Base-by-base conservation (phyloP, 2,888 invertebrate species). In the Pseudanteris insignis region DNA sequence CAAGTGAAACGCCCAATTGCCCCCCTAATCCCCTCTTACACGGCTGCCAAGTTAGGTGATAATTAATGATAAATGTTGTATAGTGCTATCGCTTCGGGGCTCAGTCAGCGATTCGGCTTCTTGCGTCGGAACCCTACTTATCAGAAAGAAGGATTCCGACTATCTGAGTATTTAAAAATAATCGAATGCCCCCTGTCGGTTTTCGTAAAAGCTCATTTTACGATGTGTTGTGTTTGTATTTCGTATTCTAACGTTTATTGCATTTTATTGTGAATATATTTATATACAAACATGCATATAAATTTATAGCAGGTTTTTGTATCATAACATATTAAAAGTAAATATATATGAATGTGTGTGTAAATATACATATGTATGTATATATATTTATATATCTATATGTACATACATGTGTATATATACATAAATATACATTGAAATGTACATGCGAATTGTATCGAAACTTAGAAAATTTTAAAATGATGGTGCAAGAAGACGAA, bases 1-100 rank as follows among this genome's bases (percentile, higher is more conserved):
- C 18, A 4, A 18, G 18, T 6, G 18, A 18, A 18, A 6, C 6
- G 6, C 18, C 79, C 53, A 71, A 74, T 61, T 80, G 81, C 74
- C 79, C 83, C 68, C 80, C 86, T 64, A 83, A 87, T 77, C 84
- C 87, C 76, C 84, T 88, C 73, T 89, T 86, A 80, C 89, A 90
- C 85, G 90, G 90, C 84, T 90, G 90, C 83, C 90, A 90, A 86
- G 91, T 91, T 86, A 91, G 91, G 87, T 91, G 91, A 92, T 91
- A 89, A 82, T 77, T 78, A 79, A 91, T 90, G 88, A 81, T 78
- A 77, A 75, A 77, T 40, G 57, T 48, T 77, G 78, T 76, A 73
- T 75, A 73, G 71, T 71, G 71, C 66, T 67, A 67, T 72, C 70
- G 71, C 59, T 25, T 33, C 21, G 40, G 38, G 58, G 50, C 43